A percentile compares a stretch with the other conserved stretches of the same genome.
phyloP scores from a whole-genome alignment of 2,797 vertebrate species.

The Tapera naevia region DNA sequence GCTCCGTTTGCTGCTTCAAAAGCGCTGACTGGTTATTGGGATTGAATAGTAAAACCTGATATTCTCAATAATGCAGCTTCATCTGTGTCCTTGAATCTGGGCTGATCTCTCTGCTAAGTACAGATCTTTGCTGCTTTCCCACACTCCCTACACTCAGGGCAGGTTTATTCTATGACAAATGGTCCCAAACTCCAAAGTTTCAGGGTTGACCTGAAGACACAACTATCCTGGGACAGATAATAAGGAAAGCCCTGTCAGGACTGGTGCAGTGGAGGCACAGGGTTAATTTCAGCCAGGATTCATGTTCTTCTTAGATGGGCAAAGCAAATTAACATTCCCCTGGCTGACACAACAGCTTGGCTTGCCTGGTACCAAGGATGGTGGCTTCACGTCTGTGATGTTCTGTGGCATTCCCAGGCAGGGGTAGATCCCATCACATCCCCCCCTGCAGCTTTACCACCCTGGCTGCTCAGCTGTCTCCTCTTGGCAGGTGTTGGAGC shows the following conservation, averaged over 20 bases:
- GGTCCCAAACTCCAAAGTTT: background rate
- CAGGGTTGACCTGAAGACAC: background rate
- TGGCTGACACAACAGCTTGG: fast-evolving
- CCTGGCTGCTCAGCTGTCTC: background rate
- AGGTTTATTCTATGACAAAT: background rate
- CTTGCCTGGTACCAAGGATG: background rate
- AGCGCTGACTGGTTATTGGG: background rate
- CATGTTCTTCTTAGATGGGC: fast-evolving
- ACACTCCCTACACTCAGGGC: fast-evolving
- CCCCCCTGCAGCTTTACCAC: background rate
- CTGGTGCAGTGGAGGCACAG: fast-evolving
- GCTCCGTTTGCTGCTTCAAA: background rate
- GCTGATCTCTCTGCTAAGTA: background rate
- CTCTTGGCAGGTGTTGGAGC: background rate
- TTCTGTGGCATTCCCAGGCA: background rate
- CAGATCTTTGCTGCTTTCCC: background rate
- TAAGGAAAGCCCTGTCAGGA: background rate
- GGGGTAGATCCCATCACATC: background rate
- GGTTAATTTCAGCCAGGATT: background rate
- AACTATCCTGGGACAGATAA: background rate
- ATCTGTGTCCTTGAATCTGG: background rate
- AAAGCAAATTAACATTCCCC: background rate
- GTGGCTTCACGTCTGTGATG: background rate
- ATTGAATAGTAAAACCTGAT: background rate
- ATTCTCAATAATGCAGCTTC: conserved; percentile 2